Percentiles rank a stretch among this genome's conserved stretches.
phyloP scores from a whole-genome alignment of 2,888 invertebrate genomes.

The Nebria brevicollis region DNA sequence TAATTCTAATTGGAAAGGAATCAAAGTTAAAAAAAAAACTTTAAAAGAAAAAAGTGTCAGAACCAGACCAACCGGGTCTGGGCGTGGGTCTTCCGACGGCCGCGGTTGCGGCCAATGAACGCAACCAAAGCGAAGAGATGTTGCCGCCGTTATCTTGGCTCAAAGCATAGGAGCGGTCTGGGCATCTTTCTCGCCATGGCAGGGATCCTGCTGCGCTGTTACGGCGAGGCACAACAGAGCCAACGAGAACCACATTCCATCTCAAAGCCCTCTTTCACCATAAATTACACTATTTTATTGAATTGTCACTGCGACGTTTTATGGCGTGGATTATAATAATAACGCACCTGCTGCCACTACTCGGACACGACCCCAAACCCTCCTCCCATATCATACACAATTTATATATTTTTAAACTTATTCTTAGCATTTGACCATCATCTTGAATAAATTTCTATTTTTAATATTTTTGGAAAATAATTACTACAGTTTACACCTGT shows the following conservation, averaged over 20 bases:
- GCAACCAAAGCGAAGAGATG: background rate
- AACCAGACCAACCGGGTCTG: background rate
- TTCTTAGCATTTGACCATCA: background rate
- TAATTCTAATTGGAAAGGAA: background rate
- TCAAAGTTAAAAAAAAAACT: background rate
- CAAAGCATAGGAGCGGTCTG: background rate
- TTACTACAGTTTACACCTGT: too few species aligned
- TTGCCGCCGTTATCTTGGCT: background rate
- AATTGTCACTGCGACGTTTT: conserved; percentile 41
- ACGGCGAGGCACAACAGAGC: background rate
- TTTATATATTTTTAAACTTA: background rate
- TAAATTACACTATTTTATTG: conserved; percentile 47
- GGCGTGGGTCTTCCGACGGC: background rate
- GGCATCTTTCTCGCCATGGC: background rate
- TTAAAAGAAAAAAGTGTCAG: background rate
- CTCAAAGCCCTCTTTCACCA: conserved; percentile 32
- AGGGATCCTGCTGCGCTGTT: background rate
- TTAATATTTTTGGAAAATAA: too few species aligned
- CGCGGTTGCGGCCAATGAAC: background rate
- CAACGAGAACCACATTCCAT: conserved; percentile 34
- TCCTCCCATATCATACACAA: background rate
- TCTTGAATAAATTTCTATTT: too few species aligned
- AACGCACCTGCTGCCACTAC: conserved; percentile 41
- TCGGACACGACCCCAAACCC: background rate
- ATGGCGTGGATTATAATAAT: conserved; percentile 38